Conservation (phyloP, 2,797 vertebrate species). For the Pangasius mekongensis region DNA sequence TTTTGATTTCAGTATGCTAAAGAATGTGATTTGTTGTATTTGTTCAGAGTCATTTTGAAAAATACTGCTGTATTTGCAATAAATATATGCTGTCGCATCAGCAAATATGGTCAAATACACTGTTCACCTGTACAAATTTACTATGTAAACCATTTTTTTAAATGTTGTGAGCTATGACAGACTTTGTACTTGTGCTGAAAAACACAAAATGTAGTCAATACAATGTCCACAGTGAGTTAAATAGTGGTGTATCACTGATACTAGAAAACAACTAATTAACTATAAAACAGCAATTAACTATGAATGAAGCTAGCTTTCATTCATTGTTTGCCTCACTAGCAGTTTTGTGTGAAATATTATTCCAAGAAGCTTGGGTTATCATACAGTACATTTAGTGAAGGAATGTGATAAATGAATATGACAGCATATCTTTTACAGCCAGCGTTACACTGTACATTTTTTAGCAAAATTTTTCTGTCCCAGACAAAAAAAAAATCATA, state of each 20-base stretch:
- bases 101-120: slow-evolving; percentile 2
- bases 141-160: not conserved
- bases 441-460: not conserved
- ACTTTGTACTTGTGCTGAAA: not conserved
- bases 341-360: not conserved
- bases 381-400: not conserved
- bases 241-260: not conserved
- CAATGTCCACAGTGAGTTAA: not conserved
- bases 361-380: not conserved
- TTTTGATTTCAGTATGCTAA: slow-evolving; percentile 36
- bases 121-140: slow-evolving; percentile 12
- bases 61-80: slow-evolving; percentile 33
- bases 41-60: slow-evolving; percentile 7
- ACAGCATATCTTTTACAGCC: not conserved
- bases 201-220: not conserved
- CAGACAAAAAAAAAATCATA: not conserved
- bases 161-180: not conserved
- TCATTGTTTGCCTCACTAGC: not conserved
- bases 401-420: not conserved
- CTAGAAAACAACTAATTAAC: not conserved
- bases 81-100: slow-evolving; percentile 24
- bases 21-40: slow-evolving; percentile 33
- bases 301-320: not conserved
- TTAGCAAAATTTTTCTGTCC: not conserved
- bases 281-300: not conserved